A percentile compares a stretch with the other conserved stretches of the same genome.
Evolutionary conservation across 2,888 invertebrate species (phyloP).

Genomic region (Smittia aterrima): DNA sequence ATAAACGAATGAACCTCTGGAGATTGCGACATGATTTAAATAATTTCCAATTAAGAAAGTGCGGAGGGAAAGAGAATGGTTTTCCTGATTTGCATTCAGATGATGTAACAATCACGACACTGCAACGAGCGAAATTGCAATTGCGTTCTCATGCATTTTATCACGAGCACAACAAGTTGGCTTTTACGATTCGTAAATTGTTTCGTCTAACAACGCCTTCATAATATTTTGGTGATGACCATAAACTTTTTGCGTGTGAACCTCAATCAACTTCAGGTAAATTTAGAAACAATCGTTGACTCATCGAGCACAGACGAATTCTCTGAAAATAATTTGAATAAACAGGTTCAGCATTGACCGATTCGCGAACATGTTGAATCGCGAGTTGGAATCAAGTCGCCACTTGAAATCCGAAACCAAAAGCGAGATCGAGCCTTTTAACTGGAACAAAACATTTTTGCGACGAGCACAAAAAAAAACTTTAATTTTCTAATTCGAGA

Average conservation of each 20-base stretch:
- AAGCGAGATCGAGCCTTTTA: not conserved
- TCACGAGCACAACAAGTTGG: not conserved
- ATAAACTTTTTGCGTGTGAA: not conserved
- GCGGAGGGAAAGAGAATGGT: not conserved
- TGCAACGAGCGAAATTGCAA: not conserved
- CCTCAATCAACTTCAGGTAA: not conserved
- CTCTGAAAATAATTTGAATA: slow-evolving; percentile 13
- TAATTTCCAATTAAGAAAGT: not conserved
- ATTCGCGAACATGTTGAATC: slow-evolving; percentile 32
- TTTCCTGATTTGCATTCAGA: not conserved
- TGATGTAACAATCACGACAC: not conserved
- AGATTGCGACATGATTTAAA: not conserved
- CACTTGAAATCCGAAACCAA: not conserved
- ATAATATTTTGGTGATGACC: not conserved
- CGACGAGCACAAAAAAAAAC: not conserved
- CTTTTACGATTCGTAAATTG: not conserved
- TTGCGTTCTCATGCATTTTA: slow-evolving; percentile 14
- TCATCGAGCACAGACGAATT: not conserved
- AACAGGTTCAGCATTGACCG: slow-evolving; percentile 38
- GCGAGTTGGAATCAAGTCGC: slow-evolving; percentile 3
- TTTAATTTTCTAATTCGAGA: too few species aligned
- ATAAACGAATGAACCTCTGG: not conserved
- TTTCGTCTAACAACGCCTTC: not conserved
- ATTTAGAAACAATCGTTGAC: not conserved
- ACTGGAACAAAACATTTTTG: not conserved